A percentile compares a stretch with the other conserved stretches of the same genome.
Conservation (phyloP, 2,113 vertebrate genomes). For the Ciconia stormi region DNA sequence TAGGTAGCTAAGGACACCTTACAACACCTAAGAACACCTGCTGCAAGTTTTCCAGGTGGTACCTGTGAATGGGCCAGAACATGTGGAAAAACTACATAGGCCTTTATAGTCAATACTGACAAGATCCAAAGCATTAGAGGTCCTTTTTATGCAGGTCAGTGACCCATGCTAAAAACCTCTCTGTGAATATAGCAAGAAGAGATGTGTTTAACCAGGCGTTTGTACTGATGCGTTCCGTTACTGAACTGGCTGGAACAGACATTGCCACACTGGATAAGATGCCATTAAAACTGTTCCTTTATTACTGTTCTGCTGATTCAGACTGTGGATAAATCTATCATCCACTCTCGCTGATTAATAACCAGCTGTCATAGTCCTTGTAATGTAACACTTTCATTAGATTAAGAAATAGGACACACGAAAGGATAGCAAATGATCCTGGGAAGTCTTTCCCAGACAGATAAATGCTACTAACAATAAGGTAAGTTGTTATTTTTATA, state of each 20-base stretch:
- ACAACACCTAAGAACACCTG: background rate
- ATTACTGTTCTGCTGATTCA: background rate
- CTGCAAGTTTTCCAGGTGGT: background rate
- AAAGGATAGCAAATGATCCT: slow-evolving; percentile 6
- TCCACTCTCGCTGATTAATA: background rate
- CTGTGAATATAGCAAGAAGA: background rate
- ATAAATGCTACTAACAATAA: background rate
- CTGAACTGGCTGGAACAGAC: background rate
- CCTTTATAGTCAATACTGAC: background rate
- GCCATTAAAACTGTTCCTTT: background rate
- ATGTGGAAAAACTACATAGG: background rate
- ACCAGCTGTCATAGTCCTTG: background rate
- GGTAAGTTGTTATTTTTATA: background rate
- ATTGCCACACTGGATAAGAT: background rate
- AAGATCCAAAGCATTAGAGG: background rate
- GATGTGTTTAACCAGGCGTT: background rate
- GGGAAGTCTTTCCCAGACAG: background rate
- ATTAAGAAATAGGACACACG: background rate
- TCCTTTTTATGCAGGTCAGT: background rate
- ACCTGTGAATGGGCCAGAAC: background rate
- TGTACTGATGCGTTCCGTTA: background rate
- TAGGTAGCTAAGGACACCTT: background rate
- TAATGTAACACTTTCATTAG: background rate
- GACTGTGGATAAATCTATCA: background rate
- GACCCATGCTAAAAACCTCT: background rate